Percentiles rank a stretch among this genome's conserved stretches.
phyloP scores from a whole-genome alignment of 2,888 invertebrate genomes.

The Chrysina gloriosa region DNA sequence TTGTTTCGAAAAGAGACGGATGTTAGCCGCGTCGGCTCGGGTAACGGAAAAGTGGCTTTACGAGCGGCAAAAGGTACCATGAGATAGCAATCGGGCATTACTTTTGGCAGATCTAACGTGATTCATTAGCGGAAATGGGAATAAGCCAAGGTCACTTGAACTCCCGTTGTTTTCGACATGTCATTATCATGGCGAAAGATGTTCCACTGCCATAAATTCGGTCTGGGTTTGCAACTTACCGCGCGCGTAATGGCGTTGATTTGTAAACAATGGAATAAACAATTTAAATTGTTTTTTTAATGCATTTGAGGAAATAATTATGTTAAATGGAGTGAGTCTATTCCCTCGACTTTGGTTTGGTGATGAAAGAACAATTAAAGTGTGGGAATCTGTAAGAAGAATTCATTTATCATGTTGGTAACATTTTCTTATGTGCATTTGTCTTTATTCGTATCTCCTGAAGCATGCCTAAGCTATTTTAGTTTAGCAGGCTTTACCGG shows the following conservation, averaged over 20 bases:
- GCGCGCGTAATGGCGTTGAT: not conserved
- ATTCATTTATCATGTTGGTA: no score
- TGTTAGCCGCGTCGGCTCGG: not conserved
- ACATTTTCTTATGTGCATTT: no score
- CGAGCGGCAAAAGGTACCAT: not conserved
- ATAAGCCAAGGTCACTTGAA: slow-evolving; percentile 6
- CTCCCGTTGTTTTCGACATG: not conserved
- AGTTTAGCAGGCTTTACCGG: no score
- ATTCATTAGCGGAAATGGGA: slow-evolving; percentile 5
- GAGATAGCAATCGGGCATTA: not conserved
- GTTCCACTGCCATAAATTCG: slow-evolving; percentile 21
- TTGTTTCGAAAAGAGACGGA: not conserved
- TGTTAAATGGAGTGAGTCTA: no score
- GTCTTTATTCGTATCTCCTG: no score
- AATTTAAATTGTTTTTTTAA: not conserved
- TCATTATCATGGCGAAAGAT: slow-evolving; percentile 15
- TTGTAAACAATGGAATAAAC: not conserved
- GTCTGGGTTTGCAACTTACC: not conserved
- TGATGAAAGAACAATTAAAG: no score
- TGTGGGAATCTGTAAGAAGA: no score
- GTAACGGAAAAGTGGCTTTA: slow-evolving; percentile 3
- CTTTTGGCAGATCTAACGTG: not conserved
- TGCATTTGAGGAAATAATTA: not conserved
- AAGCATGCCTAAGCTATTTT: no score
- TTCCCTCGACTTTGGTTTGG: no score